Evolutionary conservation across 2,113 vertebrate species (phyloP), one percentile per base, ranked within the genome.

Genomic region (Lepisosteus osseus): DNA sequence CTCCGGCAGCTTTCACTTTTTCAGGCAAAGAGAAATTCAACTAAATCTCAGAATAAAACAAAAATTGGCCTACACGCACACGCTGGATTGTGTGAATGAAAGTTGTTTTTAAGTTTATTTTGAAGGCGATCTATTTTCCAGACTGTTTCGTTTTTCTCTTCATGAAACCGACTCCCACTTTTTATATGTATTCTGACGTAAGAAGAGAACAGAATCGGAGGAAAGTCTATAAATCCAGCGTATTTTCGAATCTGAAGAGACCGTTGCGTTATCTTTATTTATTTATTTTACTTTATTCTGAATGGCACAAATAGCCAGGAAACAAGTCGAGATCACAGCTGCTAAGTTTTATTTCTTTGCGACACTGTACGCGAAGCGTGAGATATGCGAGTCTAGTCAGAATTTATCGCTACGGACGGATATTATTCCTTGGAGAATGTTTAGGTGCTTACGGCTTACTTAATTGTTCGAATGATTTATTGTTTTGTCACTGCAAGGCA

Each of bases 401-500:
- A 80, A 87, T 90, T 89, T 89, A 88, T 86, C 77, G 82, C 11
- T 75, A 70, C 81, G 83, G 69, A 79, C 77, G 80, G 83, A 83
- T 84, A 90, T 89, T 83, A 87, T 74, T 72, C 91, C 89, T 90
- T 72, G 41, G 88, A 91, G 90, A 76, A 91, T 82, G 68, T 85
- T 93, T 89, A 85, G 78, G 84, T 83, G 85, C 86, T 81, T 68
- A 73, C 82, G 84, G 82, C 79, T 87, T 87, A 75, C 79, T 45
- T 88, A 88, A 91, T 91, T 88, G 84, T 86, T 91, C 81, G 84
- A 79, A 74, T 91, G 90, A 92, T 90, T 91, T 91, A 91, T 88
- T 79, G 83, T 78, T 76, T 76, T 54, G 79, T 75, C 67, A 79
- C 72, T 64, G 77, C 59, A 7, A 59, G 57, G 57, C 9, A 7